Conservation (phyloP, 1,140 invertebrate genomes). For the Globodera rostochiensis region DNA sequence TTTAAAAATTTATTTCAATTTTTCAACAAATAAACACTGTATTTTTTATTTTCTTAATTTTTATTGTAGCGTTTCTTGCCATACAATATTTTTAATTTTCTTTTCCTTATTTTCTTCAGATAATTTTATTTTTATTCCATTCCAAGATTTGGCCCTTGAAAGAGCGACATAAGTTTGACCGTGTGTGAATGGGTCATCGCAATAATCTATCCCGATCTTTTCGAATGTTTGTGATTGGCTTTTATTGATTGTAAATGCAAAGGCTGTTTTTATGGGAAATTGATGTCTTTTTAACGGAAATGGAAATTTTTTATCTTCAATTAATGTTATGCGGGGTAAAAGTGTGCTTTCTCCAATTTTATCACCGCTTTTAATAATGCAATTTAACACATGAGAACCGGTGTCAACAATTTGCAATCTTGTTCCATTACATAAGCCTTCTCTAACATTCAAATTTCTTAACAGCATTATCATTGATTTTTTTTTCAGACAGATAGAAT, state of each 20-base stretch:
- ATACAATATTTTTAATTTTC: too few relatives aligned
- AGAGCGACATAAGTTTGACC: slow-evolving; percentile 66
- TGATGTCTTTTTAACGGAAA: slow-evolving; percentile 64
- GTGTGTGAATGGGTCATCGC: slow-evolving; percentile 66
- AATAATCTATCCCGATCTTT: slow-evolving; percentile 65
- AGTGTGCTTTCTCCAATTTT: slow-evolving; percentile 19
- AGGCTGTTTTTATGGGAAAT: slow-evolving; percentile 69
- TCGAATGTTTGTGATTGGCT: slow-evolving; percentile 69
- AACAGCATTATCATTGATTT: slow-evolving; percentile 39
- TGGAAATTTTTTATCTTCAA: slow-evolving; percentile 29
- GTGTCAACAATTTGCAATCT: slow-evolving; percentile 30
- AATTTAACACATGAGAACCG: slow-evolving; percentile 33
- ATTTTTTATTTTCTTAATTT: too few relatives aligned
- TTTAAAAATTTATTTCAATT: too few relatives aligned
- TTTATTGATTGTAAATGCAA: slow-evolving; percentile 72
- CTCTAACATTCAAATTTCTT: slow-evolving; percentile 42
- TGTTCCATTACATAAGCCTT: slow-evolving; percentile 43
- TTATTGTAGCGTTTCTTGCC: too few relatives aligned
- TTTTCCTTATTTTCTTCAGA: too few relatives aligned
- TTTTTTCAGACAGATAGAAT: slow-evolving; percentile 33
- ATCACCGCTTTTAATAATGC: slow-evolving; percentile 38
- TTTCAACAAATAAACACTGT: too few relatives aligned
- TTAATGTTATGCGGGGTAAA: slow-evolving; percentile 40
- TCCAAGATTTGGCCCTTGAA: slow-evolving; percentile 18
- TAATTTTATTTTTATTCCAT: slow-evolving; percentile 1